Base-by-base conservation (phyloP, 2,797 vertebrate species). In the Margarornis squamiger region DNA sequence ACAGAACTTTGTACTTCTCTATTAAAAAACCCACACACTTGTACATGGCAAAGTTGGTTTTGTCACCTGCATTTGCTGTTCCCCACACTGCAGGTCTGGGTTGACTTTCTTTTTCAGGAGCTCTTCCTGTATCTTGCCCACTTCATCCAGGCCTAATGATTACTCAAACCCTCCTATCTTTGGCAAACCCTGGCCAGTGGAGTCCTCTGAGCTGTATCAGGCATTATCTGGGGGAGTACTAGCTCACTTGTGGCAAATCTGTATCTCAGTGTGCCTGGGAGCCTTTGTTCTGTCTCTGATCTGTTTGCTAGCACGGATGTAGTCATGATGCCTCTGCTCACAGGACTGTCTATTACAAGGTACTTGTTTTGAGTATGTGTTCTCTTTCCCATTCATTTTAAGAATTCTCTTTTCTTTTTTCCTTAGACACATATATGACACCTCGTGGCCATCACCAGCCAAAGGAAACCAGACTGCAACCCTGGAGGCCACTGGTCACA, bases 401-500 rank as follows among this genome's bases (percentile, higher is more conserved):
- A 68, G 30, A 87, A 38, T 38, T 49, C 5, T 7, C 5, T 83
- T 75, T 89, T 65, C 12, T 49, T 61, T 76, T 80, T 59, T 19
- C 52, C 19, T 51, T 55, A 87, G 78, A 23, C 9, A 36, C 49
- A 15, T 3, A 6, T 5, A 8, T 45, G 39, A 36, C 19, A n/a
- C 6, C 46, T 34, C 0, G 0, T 2, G 6, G 14, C 58, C 85
- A 49, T 19, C 18, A 43, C 13, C 49, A 43, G 12, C 6, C 67
- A 21, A 3, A 5, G 21, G 12, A 54, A 19, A 45, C 13, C 17
- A 4, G 14, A 27, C 4, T 66, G 15, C 19, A 51, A 9, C 1
- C 8, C 12, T 27, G 32, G n/a, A 82, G 16, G 6, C 2, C 7
- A 11, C 6, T 10, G 7, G 0, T 16, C 1, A 5, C 8, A 8